Percentiles rank a stretch among this genome's conserved stretches.
Evolutionary conservation across 2,113 vertebrate genomes (phyloP).

Genomic region (Galbula dea): DNA sequence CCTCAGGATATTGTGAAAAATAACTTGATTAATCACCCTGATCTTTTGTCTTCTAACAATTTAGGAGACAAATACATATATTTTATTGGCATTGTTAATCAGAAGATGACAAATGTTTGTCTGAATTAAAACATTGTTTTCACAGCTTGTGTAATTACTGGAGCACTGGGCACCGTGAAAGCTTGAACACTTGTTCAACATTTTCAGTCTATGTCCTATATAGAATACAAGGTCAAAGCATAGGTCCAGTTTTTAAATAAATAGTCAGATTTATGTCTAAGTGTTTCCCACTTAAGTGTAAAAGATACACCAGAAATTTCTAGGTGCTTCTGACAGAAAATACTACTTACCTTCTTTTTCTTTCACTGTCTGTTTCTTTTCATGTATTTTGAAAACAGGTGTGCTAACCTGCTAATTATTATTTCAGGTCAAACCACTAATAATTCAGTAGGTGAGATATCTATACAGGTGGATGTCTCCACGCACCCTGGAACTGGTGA

Average conservation of each 20-base stretch:
- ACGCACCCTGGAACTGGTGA: slow-evolving; percentile 92
- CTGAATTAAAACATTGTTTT: not conserved
- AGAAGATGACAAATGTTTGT: not conserved
- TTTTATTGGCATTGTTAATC: not conserved
- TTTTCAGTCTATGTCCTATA: not conserved
- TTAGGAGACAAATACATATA: not conserved
- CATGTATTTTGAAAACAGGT: not conserved
- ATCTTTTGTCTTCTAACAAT: not conserved
- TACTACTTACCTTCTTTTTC: not conserved
- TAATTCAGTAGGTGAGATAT: slow-evolving; percentile 89
- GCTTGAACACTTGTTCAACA: not conserved
- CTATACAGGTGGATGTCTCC: slow-evolving; percentile 90
- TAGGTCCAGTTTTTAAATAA: not conserved
- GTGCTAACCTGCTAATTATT: not conserved
- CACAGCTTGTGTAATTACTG: not conserved
- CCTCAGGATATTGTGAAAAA: not conserved
- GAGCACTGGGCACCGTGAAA: not conserved
- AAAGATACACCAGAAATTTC: no score
- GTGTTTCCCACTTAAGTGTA: no score
- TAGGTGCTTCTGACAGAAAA: not conserved
- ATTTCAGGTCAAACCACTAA: slow-evolving; percentile 77
- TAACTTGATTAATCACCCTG: not conserved
- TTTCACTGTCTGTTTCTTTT: not conserved
- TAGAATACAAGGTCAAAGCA: not conserved
- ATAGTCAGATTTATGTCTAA: not conserved